A percentile compares a stretch with the other conserved stretches of the same genome.
phyloP scores from a whole-genome alignment of 2,113 vertebrate species.

The Gymnogyps californianus region DNA sequence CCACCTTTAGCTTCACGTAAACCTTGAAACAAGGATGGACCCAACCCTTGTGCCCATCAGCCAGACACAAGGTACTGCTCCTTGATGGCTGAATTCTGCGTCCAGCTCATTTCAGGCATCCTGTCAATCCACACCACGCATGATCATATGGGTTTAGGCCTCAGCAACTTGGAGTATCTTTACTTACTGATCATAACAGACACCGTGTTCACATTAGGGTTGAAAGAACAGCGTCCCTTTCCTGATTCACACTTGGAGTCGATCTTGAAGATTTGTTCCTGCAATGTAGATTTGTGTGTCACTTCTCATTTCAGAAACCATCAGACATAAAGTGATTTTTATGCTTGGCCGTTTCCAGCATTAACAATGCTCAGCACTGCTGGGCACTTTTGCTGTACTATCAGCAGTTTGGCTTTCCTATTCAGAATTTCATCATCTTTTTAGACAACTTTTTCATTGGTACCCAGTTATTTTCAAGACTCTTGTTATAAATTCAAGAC shows the following conservation, averaged over 20 bases:
- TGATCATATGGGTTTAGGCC: not conserved
- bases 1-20: not conserved
- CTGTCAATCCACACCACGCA: not conserved
- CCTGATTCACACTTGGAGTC: conserved; percentile 92
- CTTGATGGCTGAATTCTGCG: not conserved
- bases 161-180: not conserved
- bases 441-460: not conserved
- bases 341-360: not conserved
- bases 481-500: not conserved
- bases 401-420: not conserved
- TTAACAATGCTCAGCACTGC: not conserved
- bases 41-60: not conserved
- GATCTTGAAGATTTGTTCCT: conserved; percentile 92
- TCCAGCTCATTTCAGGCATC: not conserved
- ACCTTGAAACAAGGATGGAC: not conserved
- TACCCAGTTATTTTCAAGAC: not conserved
- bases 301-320: not conserved
- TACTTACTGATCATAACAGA: conserved; percentile 99
- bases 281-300: conserved; percentile 49
- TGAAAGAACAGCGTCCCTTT: conserved; percentile 97
- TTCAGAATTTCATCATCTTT: not conserved
- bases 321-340: not conserved
- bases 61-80: not conserved
- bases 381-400: not conserved
- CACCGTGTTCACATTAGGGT: conserved; percentile 92